Base-by-base conservation (phyloP, 2,797 vertebrate species). In the Pristis pectinata region DNA sequence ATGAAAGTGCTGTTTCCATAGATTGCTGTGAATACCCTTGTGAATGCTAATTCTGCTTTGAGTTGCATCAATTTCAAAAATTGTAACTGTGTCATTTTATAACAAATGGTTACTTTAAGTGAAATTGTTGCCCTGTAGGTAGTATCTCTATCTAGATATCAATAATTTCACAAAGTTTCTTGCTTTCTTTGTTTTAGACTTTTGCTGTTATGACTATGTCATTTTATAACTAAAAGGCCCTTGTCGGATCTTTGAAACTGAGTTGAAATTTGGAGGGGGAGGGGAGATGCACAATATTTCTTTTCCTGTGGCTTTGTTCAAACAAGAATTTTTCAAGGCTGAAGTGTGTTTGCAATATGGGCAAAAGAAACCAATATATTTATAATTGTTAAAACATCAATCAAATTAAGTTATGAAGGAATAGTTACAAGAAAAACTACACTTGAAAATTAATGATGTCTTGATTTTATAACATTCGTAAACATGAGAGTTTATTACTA, bases 41-140 rank as follows among this genome's bases (percentile, higher is more conserved):
- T 72, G 89, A 94, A 93, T 53, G 92, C 30, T 76, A 74, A 76
- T 53, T 53, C 44, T 74, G 92, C 92, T 94, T 94, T 94, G 30
- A 94, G 44, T 34, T 44, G 15, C 67, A 37, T 41, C n/a, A 70
- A 24, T 67, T 67, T 19, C 61, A 94, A 87, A 53, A 76, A n/a
- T 74, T 56, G 27, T 8, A 53, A 94, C 24, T 24, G 3, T 30
- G 24, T 49, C 49, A 76, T 94, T 74, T 13, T 30, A 24, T 44
- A 91, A 41, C 92, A 30, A 41, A 56, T 94, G 64, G 30, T 72
- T 72, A n/a, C 67, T 34, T 94, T n/a, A 30, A 67, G 17, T 76
- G 70, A 76, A 76, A 93, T 56, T 94, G 44, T 49, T 70, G 8
- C 15, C 13, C 2, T 53, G 30, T 53, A 53, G 24, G 44, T 30